Base-by-base conservation (phyloP, 2,888 invertebrate genomes). In the Maniola hyperantus region DNA sequence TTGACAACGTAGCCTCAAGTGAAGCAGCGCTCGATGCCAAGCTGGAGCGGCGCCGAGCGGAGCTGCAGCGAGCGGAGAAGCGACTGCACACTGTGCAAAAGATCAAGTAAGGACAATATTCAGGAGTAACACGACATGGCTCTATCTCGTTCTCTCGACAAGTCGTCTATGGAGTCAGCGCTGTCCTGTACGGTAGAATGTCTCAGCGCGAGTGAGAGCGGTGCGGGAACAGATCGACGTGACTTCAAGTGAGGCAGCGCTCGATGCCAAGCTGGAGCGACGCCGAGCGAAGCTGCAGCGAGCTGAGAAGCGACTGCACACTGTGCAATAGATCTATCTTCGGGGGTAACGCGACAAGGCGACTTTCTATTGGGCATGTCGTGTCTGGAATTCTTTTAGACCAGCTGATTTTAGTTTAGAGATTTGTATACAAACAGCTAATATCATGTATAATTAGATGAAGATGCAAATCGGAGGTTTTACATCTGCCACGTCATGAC, bases 221-320 rank as follows among this genome's bases (percentile, higher is more conserved):
- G 96, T 95, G 0, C 94, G 94, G 62, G 94, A 94, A 64, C 95
- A 96, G 81, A 95, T 98, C 75, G 97, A 97, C 78, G 96, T 98
- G 6, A 96, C 97, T 33, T 95, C 96, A 8, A 98, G 97, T 77
- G 97, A 98, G 83, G 95, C 96, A 39, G 97, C 96, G 71, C 92
- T 99, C 2, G 98, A 98, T 79, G 95, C 96, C 10, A 99, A 99
- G 92, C 96, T 99, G 67, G 98, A 99, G 82, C 95, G 99, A 67
- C 96, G 98, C 73, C 95, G 95, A 73, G 95, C 96, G 0, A 99
- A 99, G 82, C 93, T 99, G 72, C 97, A 98, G 76, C 93, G 99
- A 63, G 98, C 98, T 72, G 97, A 97, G 84, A 99, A 99, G 85
- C 93, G 99, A 44, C 92, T 99, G 57, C 96, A 97, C 78, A 98